phyloP scores from a whole-genome alignment of 2,113 vertebrate species.

The Ctenomys sociabilis region DNA sequence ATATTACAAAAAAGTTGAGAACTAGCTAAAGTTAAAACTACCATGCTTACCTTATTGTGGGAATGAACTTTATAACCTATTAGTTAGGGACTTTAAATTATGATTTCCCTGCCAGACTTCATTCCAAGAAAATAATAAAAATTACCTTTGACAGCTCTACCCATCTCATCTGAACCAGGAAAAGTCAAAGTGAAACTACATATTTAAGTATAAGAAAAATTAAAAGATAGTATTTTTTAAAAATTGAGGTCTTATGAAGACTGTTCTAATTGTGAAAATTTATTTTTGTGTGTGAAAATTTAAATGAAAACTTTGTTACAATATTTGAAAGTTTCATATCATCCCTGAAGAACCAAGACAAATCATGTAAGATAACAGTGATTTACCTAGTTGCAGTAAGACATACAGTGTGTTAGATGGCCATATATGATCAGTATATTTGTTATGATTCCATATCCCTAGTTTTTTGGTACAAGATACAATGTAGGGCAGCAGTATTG shows the following conservation, averaged over 20 bases:
- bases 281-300: background rate
- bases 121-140: background rate
- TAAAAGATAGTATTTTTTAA: background rate
- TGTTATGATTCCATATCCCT: background rate
- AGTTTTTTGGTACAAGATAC: background rate
- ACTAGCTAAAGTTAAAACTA: background rate
- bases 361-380: slow-evolving; percentile 8
- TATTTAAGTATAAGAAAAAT: slow-evolving; percentile 33
- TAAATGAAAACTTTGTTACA: slow-evolving; percentile 29
- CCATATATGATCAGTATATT: background rate
- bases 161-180: slow-evolving; percentile 10
- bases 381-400: background rate
- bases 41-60: background rate
- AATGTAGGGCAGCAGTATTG: background rate
- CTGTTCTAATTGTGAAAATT: background rate
- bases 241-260: slow-evolving; percentile 8
- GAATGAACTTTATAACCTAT: background rate
- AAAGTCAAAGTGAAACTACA: slow-evolving; percentile 19
- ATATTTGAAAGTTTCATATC: slow-evolving; percentile 7
- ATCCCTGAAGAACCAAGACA: slow-evolving; percentile 34
- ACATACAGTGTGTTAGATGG: background rate
- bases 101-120: background rate
- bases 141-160: background rate
- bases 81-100: background rate
- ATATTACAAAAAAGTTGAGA: background rate